phyloP scores from a whole-genome alignment of 2,888 invertebrate species.

The Alsophila aescularia region DNA sequence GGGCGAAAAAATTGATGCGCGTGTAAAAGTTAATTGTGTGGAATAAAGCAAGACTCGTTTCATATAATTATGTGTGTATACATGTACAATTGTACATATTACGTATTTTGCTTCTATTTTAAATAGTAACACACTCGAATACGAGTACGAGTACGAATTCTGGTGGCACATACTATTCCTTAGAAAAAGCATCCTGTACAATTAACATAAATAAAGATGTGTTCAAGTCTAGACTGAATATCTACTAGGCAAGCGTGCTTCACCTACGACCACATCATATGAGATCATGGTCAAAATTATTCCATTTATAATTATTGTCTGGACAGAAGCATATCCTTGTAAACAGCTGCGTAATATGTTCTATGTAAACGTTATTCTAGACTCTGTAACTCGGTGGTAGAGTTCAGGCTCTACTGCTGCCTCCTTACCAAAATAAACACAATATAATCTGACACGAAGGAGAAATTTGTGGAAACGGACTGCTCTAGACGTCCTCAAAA shows the following conservation, averaged over 20 bases:
- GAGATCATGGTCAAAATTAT: too few relatives aligned
- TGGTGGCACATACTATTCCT: too few relatives aligned
- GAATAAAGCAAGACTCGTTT: conserved; percentile 41
- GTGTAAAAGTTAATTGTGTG: conserved; percentile 55
- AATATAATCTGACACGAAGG: conserved; percentile 32
- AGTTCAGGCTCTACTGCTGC: background rate
- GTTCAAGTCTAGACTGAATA: too few relatives aligned
- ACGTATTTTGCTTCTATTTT: too few relatives aligned
- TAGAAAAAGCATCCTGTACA: too few relatives aligned
- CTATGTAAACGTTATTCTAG: background rate
- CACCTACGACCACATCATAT: too few relatives aligned
- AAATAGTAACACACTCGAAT: too few relatives aligned
- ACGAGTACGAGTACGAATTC: too few relatives aligned
- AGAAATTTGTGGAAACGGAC: conserved; percentile 29
- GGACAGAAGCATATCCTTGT: conserved; percentile 13
- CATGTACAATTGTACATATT: too few relatives aligned
- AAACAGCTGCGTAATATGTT: conserved; percentile 14
- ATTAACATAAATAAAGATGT: too few relatives aligned
- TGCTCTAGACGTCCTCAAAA: conserved; percentile 26
- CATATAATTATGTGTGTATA: too few relatives aligned
- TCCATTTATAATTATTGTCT: conserved; percentile 20
- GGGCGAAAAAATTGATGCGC: conserved; percentile 45
- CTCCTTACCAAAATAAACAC: conserved; percentile 24
- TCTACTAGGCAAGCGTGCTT: too few relatives aligned
- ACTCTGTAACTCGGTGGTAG: conserved; percentile 11